Evolutionary conservation across 2,888 invertebrate species (phyloP), one percentile per base, ranked within the genome.

Genomic region (Tortricodes alternella): DNA sequence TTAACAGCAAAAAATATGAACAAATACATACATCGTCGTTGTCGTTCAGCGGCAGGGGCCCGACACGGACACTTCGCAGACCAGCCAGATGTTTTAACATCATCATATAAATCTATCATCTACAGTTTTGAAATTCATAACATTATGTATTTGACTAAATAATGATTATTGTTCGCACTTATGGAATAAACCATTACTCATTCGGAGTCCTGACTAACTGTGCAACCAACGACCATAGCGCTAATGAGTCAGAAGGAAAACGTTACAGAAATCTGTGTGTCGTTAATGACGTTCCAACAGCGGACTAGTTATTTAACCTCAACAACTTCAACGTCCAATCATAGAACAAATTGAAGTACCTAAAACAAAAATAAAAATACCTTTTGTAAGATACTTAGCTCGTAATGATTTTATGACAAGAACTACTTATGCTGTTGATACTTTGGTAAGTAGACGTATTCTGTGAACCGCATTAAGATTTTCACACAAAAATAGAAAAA

Each of bases 241-340:
- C 62, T 53, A 66, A 68, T 86, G 85, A 85, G 68, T 86, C 84
- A 86, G 71, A 63, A 88, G 88, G 88, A 87, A 88, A 89, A 76
- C 76, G 78, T 76, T 70, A 62, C 74, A 71, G 68, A 80, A 82
- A 82, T 75, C 71, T 71, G 74, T 39, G 34, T 35, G 34, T 21
- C 15, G 80, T 78, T 82, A 81, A 83, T 84, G 79, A 82, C 78
- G n/a, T 68, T 71, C 69, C 70, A 66, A 76, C 63, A 53, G 65
- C 73, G 68, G 63, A 75, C 73, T 75, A 73, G 72, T 77, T 70
- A 70, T 75, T 78, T 77, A 78, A 79, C 82, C 75, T 77, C 62
- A 70, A 73, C 67, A 72, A 64, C 74, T 72, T 61, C 71, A 66
- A 70, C 64, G 65, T 64, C 61, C 63, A 68, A 55, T 57, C 9